Conservation (phyloP, 2,113 vertebrate species). For the Coptodon rendalli region DNA sequence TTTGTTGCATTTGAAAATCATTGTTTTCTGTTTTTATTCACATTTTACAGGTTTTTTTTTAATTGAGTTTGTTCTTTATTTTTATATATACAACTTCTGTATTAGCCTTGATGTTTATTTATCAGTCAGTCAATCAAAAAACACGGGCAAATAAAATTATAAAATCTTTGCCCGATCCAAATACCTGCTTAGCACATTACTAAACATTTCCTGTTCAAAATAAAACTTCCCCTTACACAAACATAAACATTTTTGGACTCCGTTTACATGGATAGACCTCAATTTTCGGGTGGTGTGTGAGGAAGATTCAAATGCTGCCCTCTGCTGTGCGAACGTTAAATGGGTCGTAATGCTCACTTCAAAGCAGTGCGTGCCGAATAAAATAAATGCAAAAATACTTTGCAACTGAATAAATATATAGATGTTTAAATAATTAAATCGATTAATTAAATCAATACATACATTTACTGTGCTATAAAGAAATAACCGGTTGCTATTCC, state of each 20-base stretch:
- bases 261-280: not conserved
- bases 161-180: not conserved
- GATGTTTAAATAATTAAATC: not conserved
- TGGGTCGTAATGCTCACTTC: not conserved
- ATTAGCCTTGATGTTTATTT: not conserved
- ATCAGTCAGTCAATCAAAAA: not conserved
- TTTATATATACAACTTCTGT: not conserved
- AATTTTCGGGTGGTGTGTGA: not conserved
- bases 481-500: not conserved
- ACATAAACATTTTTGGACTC: not conserved
- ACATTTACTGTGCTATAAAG: not conserved
- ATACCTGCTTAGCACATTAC: not conserved
- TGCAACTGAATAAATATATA: not conserved
- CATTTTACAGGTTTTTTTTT: not conserved
- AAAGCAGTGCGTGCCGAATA: not conserved
- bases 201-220: not conserved
- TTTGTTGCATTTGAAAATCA: not conserved
- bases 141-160: not conserved
- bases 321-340: not conserved
- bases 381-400: not conserved
- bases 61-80: not conserved
- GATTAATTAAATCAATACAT: not conserved
- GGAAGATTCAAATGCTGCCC: constrained; percentile 12
- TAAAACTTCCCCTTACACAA: not conserved
- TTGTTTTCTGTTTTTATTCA: not conserved